Base-by-base conservation (phyloP, 2,888 invertebrate genomes). In the Parnassius glacialis region DNA sequence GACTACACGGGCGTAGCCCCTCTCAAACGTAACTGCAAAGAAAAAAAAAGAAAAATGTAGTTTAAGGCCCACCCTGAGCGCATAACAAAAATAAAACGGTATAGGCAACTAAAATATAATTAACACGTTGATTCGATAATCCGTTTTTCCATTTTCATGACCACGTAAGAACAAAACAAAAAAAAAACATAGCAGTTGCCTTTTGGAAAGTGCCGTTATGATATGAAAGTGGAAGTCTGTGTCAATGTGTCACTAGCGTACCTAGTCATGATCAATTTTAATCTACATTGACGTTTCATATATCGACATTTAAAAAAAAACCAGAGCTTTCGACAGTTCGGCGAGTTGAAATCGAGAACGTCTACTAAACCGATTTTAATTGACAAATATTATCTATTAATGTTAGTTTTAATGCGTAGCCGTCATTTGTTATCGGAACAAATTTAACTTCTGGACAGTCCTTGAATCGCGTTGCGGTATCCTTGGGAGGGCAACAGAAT, bases 11-110 rank as follows among this genome's bases (percentile, higher is more conserved):
- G 79, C 65, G 68, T 68, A 65, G 68, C 52, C 78, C 77, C 82
- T 81, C 78, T 76, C 83, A 84, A 82, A 84, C 70, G 84, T 74
- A 87, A 90, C 90, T 90, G 90, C 85, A 91, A 91, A 91, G 85
- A 90, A 79, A 76, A 87, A 89, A 87, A 88, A 88, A 87, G 83
- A 83, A 81, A 81, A 83, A 82, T 79, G 76, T 85, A 85, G 74
- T 84, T 76, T 72, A 70, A 65, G 71, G 62, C 70, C 71, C 67
- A 54, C 52, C 67, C 69, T 68, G 68, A 66, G 69, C 73, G 71
- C 59, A 71, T 76, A 76, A 74, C 59, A 73, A 74, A 73, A 76
- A 72, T 64, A 67, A 66, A 63, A 64, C 58, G 64, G 62, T 65
- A 65, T 70, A 60, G 65, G 52, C 60, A 61, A 64, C 56, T 66